Evolutionary conservation across 2,113 vertebrate genomes (phyloP), one percentile per base, ranked within the genome.

Genomic region (Peromyscus polionotus): DNA sequence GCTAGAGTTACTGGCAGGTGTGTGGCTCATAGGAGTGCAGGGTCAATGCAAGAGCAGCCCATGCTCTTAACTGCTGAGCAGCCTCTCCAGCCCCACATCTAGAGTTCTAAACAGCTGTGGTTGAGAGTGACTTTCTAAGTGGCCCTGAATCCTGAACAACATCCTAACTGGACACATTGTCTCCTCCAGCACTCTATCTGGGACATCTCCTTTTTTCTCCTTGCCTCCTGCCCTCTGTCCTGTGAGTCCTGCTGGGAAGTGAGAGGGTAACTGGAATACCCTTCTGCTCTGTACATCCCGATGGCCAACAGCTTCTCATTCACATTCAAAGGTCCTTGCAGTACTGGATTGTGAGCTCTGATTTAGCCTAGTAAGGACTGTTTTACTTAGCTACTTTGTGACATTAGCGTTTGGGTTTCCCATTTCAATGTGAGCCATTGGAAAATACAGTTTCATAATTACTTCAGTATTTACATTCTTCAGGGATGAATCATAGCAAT

Each of bases 311-410:
- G 63, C 33, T 48, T 96, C 88, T 36, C 8, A 59, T 73, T 80
- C 36, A 36, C 59, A 42, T 92, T 89, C 10, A 77, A 57, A 63
- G 84, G 51, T 90, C 26, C 68, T 91, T 75, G 51, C 77, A 57
- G 1, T 59, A n/a, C 65, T 89, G 42, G 63, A 77, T 36, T 79
- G 39, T 68, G 83, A 68, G 67, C 87, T 93, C 36, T 80, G n/a
- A 39, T 28, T 89, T 89, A 94, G 73, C 42, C 5, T 65, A 39
- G 80, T 63, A 97, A 96, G n/a, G 73, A 67, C 31, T 11, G 70
- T 94, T 96, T 98, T 96, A 96, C 95, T 94, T 93, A 73, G 98
- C 73, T 61, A 14, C 95, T 97, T 97, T 97, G 86, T 88, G 57
- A 95, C 96, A 96, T 94, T 96, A 98, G 94, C 65, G 94, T 96